phyloP scores from a whole-genome alignment of 2,797 vertebrate species.

The Erethizon dorsatum region DNA sequence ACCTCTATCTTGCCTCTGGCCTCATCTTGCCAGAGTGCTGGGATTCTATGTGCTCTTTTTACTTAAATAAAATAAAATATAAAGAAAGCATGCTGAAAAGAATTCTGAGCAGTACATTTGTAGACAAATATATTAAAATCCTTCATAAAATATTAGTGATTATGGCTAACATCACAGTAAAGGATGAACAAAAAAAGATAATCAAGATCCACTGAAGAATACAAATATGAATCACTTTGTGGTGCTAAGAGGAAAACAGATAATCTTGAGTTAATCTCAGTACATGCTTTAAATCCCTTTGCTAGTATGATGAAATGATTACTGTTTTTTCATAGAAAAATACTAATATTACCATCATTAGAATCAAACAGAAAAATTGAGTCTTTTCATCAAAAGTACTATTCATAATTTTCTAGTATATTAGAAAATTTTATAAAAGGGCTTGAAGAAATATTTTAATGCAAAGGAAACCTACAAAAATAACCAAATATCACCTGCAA shows the following conservation, averaged over 20 bases:
- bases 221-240: not conserved
- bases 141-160: conserved; percentile 6
- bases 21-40: too few relatives aligned
- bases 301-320: not conserved
- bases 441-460: not conserved
- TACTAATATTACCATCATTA: not conserved
- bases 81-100: conserved; percentile 1
- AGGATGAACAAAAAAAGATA: not conserved
- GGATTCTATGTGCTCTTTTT: not conserved
- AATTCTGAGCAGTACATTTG: conserved; percentile 6
- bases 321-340: not conserved
- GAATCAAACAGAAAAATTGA: conserved; percentile 24
- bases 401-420: not conserved
- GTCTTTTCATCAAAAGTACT: not conserved
- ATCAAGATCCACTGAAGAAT: not conserved
- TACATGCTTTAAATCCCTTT: conserved; percentile 43
- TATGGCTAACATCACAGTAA: not conserved
- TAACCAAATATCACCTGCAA: not conserved
- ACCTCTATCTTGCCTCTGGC: too few relatives aligned
- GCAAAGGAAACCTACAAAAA: not conserved
- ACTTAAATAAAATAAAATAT: conserved; percentile 34
- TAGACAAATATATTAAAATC: not conserved
- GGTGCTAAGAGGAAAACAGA: not conserved
- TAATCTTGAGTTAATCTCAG: not conserved
- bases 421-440: not conserved